Base-by-base conservation (phyloP, 2,797 vertebrate species). In the Decapterus maruadsi region DNA sequence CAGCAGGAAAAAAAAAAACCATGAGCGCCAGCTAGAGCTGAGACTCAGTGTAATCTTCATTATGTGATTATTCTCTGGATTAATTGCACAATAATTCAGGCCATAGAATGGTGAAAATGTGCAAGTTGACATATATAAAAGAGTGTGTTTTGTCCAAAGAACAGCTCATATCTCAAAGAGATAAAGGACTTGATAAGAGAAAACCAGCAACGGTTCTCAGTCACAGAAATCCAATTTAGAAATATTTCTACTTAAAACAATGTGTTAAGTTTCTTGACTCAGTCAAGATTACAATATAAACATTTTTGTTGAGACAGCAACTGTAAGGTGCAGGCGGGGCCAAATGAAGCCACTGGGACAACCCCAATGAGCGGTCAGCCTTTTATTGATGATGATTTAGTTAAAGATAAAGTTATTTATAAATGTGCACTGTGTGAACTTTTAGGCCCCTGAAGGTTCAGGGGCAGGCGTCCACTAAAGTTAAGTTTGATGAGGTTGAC, bases 1-100 rank as follows among this genome's bases (percentile, higher is more conserved):
- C 12, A 10, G 36, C 26, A 20, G n/a, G 26, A 57, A 55, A 75
- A 71, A 48, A 76, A 63, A 14, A 58, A 56, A n/a, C n/a, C 12
- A 67, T 38, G 22, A 10, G 40, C 13, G 43, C 13, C 13, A 36
- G 2, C 59, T 14, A 40, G 13, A 38, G 46, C 50, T 36, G 16
- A 3, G 22, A 54, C 56, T 7, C 20, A 40, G 14, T n/a, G 45
- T 59, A 19, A 9, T 68, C 69, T 50, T 29, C 4, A 57, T 46
- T 6, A 57, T 19, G 45, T n/a, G 46, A 12, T 66, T 57, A 14
- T 60, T 64, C 51, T 57, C 34, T 40, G 0, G 14, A 14, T 38
- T 34, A 26, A 40, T 1, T 26, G 17, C 45, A 34, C 17, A 22
- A 68, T 53, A 31, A 16, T 22, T 42, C 51, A 7, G 20, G 8